A percentile compares a stretch with the other conserved stretches of the same genome.
Conservation (phyloP, 1,140 invertebrate genomes). For the Drosophila repleta region DNA sequence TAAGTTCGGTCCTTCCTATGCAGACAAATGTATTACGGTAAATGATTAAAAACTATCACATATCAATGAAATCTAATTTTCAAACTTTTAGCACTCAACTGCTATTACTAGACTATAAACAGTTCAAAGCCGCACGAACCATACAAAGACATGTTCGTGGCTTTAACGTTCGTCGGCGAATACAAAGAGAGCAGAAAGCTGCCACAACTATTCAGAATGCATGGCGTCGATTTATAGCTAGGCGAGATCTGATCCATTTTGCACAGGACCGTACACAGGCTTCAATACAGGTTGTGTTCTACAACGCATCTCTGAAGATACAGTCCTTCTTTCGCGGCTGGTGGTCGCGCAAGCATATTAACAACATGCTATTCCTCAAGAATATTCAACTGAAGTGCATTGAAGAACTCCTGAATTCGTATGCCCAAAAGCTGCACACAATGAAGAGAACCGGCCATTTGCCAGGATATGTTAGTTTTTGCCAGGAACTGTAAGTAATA, state of each 20-base stretch:
- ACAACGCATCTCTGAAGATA: conserved; percentile 24
- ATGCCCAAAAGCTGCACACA: conserved; percentile 36
- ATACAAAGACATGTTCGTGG: conserved; percentile 53
- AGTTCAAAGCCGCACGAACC: conserved; percentile 63
- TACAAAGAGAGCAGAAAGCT: background rate
- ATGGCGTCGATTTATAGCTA: conserved; percentile 40
- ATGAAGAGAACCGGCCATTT: conserved; percentile 30
- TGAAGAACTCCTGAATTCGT: conserved; percentile 29
- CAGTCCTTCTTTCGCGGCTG: conserved; percentile 63
- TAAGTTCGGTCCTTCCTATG: background rate
- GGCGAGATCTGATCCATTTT: background rate
- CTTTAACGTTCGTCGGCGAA: background rate
- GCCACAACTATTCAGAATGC: conserved; percentile 33
- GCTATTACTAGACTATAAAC: conserved; percentile 59
- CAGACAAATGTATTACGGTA: background rate
- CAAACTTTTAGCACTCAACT: conserved; percentile 23
- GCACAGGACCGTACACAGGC: conserved; percentile 27
- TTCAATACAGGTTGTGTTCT: background rate
- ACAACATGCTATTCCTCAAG: conserved; percentile 35
- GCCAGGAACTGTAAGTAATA: background rate
- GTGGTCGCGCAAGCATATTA: conserved; percentile 41
- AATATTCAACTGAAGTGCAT: conserved; percentile 14
- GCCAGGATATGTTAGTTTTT: conserved; percentile 27
- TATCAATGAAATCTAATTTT: background rate
- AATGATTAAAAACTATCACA: background rate